These are phyloP conservation scores for Amiota minor DNA, from an alignment of 2,888 invertebrate genomes.

Conservation along the genomic window DNA sequence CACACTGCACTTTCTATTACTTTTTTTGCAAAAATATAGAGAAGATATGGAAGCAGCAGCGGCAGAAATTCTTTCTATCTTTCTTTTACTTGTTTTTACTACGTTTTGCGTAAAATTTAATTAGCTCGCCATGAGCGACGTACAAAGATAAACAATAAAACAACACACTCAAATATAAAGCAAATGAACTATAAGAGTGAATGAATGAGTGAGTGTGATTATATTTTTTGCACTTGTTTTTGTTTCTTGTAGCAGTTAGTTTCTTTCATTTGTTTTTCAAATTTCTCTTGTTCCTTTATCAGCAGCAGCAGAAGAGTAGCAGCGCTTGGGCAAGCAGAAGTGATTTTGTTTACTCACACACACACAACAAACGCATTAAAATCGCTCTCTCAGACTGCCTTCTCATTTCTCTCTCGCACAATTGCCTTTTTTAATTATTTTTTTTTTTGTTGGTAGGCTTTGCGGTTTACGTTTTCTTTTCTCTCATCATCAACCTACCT, in stretches of 20 bases:
- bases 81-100: constrained; percentile 28
- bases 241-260: neutral
- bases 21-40: neutral
- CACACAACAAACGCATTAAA: too few relatives aligned
- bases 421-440: too few relatives aligned
- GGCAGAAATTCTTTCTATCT: constrained; percentile 1
- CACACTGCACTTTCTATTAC: constrained; percentile 54
- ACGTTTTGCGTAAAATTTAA: constrained; percentile 17
- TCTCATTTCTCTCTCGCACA: too few relatives aligned
- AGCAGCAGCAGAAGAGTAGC: neutral
- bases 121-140: neutral
- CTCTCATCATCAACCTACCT: too few relatives aligned
- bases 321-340: too few relatives aligned
- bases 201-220: neutral
- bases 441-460: too few relatives aligned
- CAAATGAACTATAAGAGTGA: too few relatives aligned
- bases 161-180: too few relatives aligned
- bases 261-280: constrained; percentile 1
- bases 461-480: too few relatives aligned
- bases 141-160: neutral
- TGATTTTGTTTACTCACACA: too few relatives aligned
- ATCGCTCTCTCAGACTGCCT: too few relatives aligned
- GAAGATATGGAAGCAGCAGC: constrained; percentile 3
- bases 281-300: neutral
- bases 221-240: constrained; percentile 8